A percentile compares a stretch with the other conserved stretches of the same genome.
These are phyloP conservation scores for Enteromius unitaeniatus DNA, from an alignment of 2,797 vertebrate genomes.

Conservation along the genomic window DNA sequence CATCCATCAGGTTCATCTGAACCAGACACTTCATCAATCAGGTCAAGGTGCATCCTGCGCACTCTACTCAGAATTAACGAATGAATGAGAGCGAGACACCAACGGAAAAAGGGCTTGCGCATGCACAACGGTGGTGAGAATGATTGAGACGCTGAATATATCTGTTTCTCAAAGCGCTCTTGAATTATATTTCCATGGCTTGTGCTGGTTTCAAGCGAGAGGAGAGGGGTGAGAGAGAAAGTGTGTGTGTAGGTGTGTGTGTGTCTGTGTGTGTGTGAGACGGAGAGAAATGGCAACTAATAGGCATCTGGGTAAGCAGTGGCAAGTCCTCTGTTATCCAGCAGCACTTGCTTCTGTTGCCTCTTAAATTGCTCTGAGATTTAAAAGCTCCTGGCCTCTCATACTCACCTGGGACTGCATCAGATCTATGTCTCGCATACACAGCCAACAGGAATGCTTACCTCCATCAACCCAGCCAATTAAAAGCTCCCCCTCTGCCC, in stretches of 20 bases:
- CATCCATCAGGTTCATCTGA: conserved; percentile 58
- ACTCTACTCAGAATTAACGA: conserved; percentile 35
- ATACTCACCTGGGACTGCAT: conserved; percentile 77
- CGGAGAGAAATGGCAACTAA: conserved; percentile 64
- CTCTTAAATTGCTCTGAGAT: conserved; percentile 81
- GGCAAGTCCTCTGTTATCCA: conserved; percentile 66
- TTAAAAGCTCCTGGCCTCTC: conserved; percentile 72
- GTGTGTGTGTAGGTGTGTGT: too few relatives aligned
- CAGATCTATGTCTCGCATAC: conserved; percentile 63
- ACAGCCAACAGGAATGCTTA: conserved; percentile 40
- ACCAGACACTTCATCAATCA: conserved; percentile 58
- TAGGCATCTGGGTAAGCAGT: conserved; percentile 67
- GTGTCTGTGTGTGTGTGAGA: conserved; percentile 20
- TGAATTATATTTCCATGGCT: conserved; percentile 16
- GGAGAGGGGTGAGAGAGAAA: conserved; percentile 1
- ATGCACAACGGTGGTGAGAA: conserved; percentile 2
- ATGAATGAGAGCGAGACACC: background rate
- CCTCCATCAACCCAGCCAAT: conserved; percentile 79
- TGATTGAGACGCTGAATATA: conserved; percentile 38
- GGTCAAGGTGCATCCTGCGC: conserved; percentile 46
- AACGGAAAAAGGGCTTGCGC: conserved; percentile 31
- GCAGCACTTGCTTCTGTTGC: conserved; percentile 52
- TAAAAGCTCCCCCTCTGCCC: conserved; percentile 70
- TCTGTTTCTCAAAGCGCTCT: conserved; percentile 28
- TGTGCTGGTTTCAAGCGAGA: background rate